phyloP scores from a whole-genome alignment of 1,140 invertebrate genomes.

The Lamellibrachia luymesi region DNA sequence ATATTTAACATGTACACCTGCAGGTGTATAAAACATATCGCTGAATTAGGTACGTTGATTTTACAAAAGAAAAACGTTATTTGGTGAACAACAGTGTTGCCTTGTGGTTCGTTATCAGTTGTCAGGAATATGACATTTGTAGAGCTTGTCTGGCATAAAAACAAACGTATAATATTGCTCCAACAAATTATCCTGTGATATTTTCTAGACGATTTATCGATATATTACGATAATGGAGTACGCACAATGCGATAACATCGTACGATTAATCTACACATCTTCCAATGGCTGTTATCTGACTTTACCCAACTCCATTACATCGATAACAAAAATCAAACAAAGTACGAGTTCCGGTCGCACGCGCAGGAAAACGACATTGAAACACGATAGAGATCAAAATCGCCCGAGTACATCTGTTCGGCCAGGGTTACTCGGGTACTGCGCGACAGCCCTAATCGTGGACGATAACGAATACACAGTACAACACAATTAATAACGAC shows the following conservation, averaged over 20 bases:
- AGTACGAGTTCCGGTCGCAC: neutral
- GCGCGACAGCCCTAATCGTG: neutral
- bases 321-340: neutral
- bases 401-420: neutral
- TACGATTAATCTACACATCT: neutral
- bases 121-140: neutral
- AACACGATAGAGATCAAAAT: neutral
- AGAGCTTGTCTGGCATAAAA: neutral
- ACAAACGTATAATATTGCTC: neutral
- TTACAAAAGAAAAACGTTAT: neutral
- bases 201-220: neutral
- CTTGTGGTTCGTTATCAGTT: neutral
- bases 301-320: neutral
- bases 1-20: neutral
- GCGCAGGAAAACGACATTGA: neutral
- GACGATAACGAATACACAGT: neutral
- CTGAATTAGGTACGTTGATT: neutral
- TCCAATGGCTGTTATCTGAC: neutral
- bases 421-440: neutral
- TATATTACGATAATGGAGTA: neutral
- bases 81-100: neutral
- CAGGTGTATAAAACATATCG: neutral
- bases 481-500: neutral
- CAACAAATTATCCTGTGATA: neutral
- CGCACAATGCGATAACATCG: neutral